Conservation (phyloP, 2,888 invertebrate species). For the Phalera bucephala region DNA sequence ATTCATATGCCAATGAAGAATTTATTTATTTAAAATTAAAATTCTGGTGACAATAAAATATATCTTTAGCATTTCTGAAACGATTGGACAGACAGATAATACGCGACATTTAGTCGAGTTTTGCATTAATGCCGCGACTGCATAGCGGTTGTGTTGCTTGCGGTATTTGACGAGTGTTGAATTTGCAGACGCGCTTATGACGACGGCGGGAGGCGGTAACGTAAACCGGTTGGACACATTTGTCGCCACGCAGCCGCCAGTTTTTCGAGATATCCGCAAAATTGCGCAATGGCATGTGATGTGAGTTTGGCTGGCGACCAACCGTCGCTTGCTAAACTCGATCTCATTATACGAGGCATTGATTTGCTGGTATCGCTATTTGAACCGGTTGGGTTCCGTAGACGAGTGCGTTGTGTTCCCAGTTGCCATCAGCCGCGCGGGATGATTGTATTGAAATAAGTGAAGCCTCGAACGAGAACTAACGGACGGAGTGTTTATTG, state of each 20-base stretch:
- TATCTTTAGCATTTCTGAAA: no score
- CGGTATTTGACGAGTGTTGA: conserved; percentile 76
- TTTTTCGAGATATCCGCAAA: conserved; percentile 80
- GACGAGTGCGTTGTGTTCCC: conserved; percentile 49
- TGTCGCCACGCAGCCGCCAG: conserved; percentile 65
- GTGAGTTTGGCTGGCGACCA: conserved; percentile 53
- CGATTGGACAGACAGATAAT: conserved; percentile 31
- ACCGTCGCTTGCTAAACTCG: conserved; percentile 50
- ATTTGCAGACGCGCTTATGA: conserved; percentile 78
- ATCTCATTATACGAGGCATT: conserved; percentile 60
- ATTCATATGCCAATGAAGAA: no score
- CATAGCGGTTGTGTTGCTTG: conserved; percentile 57
- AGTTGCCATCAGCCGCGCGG: conserved; percentile 40
- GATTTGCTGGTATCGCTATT: conserved; percentile 60
- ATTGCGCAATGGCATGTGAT: conserved; percentile 68
- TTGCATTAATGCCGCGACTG: conserved; percentile 41
- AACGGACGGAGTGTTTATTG: conserved; percentile 5
- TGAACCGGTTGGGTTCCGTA: conserved; percentile 61
- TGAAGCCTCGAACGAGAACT: no score
- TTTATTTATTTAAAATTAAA: no score
- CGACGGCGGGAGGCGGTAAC: conserved; percentile 61
- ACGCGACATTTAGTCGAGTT: conserved; percentile 38
- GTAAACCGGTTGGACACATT: conserved; percentile 78
- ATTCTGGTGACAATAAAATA: no score
- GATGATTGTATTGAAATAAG: conserved; percentile 20